Evolutionary conservation across 2,797 vertebrate species (phyloP).

Genomic region (Cirrhinus mrigala): DNA sequence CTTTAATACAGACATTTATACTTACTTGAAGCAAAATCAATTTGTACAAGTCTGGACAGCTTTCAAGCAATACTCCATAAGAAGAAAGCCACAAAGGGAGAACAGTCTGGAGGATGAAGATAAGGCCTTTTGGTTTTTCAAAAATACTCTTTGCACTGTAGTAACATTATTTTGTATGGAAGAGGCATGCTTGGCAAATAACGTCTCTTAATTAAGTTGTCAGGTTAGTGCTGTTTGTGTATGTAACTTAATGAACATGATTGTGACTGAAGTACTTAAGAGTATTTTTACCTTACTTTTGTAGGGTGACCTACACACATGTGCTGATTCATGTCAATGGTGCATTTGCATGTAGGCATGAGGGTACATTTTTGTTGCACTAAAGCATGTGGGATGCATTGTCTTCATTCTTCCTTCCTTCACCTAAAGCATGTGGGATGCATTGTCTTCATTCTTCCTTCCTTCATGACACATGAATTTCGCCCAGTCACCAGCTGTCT

Average conservation of each 20-base stretch:
- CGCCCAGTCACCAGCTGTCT: not conserved
- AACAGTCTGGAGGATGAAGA: conserved; percentile 43
- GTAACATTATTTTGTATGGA: not conserved
- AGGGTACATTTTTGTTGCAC: not conserved
- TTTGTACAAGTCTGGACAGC: conserved; percentile 17
- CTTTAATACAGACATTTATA: conserved; percentile 28
- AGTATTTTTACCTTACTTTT: not conserved
- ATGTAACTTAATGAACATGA: not conserved
- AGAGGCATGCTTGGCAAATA: not conserved
- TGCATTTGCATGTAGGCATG: not conserved
- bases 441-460: not conserved
- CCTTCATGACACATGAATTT: not conserved
- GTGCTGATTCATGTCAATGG: not conserved
- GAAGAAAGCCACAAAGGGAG: conserved; percentile 3
- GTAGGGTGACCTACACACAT: not conserved
- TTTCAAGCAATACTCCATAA: conserved; percentile 28
- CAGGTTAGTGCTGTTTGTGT: not conserved
- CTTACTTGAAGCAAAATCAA: conserved; percentile 44
- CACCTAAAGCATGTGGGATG: not conserved
- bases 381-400: not conserved
- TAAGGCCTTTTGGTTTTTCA: conserved; percentile 32
- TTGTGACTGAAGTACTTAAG: not conserved
- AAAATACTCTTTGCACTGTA: not conserved
- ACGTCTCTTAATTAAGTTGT: conserved; percentile 5
- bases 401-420: not conserved